Evolutionary conservation across 2,888 invertebrate genomes (phyloP).

Genomic region (Cartodere bifasciata): DNA sequence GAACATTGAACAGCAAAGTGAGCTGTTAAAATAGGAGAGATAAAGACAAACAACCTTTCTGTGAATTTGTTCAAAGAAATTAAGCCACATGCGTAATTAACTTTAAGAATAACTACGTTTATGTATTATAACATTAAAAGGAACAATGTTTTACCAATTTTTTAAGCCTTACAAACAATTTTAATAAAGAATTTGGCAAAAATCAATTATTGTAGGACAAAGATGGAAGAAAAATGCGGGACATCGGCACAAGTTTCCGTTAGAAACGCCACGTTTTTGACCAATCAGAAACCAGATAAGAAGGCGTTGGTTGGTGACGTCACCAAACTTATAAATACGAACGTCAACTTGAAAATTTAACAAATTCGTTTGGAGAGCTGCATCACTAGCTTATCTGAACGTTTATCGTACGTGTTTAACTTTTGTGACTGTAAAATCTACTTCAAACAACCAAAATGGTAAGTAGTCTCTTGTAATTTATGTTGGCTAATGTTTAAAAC

Average conservation of each 20-base stretch:
- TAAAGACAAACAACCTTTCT: no score
- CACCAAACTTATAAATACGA: constrained; percentile 43
- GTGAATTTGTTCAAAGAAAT: no score
- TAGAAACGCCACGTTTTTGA: constrained; percentile 19
- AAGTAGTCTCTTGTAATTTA: no score
- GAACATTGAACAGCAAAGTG: no score
- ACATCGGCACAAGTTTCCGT: constrained; percentile 17
- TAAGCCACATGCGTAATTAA: no score
- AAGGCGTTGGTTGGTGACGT: constrained; percentile 42
- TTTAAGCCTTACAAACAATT: constrained; percentile 1
- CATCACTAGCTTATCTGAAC: constrained; percentile 47
- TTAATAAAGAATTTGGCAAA: no score
- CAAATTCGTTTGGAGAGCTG: constrained; percentile 56
- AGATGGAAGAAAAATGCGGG: not conserved
- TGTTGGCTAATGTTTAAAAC: no score
- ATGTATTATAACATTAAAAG: no score
- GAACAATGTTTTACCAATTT: not conserved
- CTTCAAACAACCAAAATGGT: constrained; percentile 25
- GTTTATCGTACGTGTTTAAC: constrained; percentile 24
- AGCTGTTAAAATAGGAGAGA: no score
- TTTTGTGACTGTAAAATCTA: constrained; percentile 19
- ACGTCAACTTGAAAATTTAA: constrained; percentile 34
- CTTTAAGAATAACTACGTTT: no score
- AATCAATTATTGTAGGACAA: not conserved
- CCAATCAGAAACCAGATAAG: constrained; percentile 37